phyloP scores from a whole-genome alignment of 2,113 vertebrate genomes.

The Myotis yumanensis region DNA sequence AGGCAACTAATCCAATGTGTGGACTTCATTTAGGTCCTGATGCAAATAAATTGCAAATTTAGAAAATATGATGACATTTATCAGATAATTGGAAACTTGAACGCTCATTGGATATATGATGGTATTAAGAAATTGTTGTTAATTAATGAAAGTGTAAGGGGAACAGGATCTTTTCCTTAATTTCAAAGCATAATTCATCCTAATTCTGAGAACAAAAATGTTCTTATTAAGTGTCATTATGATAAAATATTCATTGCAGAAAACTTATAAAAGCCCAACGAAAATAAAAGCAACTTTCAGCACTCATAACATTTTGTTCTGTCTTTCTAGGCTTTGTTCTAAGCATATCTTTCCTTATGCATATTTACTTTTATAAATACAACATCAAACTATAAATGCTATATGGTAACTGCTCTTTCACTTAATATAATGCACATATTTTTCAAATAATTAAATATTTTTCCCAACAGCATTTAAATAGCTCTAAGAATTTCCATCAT shows the following conservation, averaged over 20 bases:
- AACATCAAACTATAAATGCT: neutral
- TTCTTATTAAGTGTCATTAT: constrained; percentile 30
- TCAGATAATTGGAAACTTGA: constrained; percentile 52
- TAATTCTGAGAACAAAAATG: constrained; percentile 46
- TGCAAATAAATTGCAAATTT: constrained; percentile 28
- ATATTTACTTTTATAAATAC: neutral
- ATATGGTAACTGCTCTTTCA: neutral
- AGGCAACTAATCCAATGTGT: neutral
- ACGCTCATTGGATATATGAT: neutral
- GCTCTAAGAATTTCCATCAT: neutral
- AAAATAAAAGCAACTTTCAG: constrained; percentile 33
- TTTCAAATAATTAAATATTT: constrained; percentile 38
- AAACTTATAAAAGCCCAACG: constrained; percentile 26
- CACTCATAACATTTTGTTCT: neutral
- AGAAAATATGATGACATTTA: constrained; percentile 34
- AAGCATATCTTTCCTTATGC: neutral
- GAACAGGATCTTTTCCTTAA: constrained; percentile 35
- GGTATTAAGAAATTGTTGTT: constrained; percentile 47
- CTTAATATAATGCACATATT: neutral
- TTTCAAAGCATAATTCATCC: constrained; percentile 54
- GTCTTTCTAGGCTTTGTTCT: neutral
- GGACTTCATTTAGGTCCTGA: neutral
- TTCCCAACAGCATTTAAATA: neutral
- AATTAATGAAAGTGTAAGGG: constrained; percentile 63
- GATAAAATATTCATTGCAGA: constrained; percentile 49